Base-by-base conservation (phyloP, 37 sponge, comb jelly and placozoan species). In the Axinella damicornis region DNA sequence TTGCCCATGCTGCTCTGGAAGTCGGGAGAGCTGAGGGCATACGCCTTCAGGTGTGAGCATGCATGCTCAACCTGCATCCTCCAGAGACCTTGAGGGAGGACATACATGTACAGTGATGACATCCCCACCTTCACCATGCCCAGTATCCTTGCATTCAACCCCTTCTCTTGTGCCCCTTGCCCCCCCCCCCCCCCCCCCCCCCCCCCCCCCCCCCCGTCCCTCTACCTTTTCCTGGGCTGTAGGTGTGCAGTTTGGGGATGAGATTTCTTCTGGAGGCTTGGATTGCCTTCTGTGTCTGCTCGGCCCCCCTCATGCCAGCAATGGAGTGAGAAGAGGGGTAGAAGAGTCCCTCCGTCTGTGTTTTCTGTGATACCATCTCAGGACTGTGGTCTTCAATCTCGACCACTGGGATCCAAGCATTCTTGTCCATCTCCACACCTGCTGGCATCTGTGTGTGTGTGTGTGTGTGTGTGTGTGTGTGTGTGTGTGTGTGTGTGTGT, bases 301-400 rank as follows among this genome's bases (percentile, higher is more conserved):
- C 81, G 0, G 76, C 34, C 11, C 37, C 65, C 68, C 74, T 75
- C 38, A 41, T 73, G 35, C 35, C 59, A 16, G 54, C 56, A 33
- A 95, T 79, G 60, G 90, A 78, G 28, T 73, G 70, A 16, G 89
- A 69, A 0, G 95, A 95, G 25, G 86, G 86, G 79, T 84, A 95
- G 84, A 95, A 95, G 38, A 94, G 57, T 12, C 95, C 90, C 9
- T 89, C 80, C 0, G 95, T 95, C 71, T 95, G 95, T 2, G 84
- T 85, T 18, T 69, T 73, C n/a, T 22, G 57, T 4, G 76, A 63
- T 53, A 57, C 68, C 36, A 74, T n/a, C 41, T 77, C 73, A 25
- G 89, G 89, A 24, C 65, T 40, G 2, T 71, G 75, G 32, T 73
- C 69, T 9, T n/a, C 72, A 18, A 79, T 79, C 5, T 83, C 80